Evolutionary conservation across 2,888 invertebrate species (phyloP).

Genomic region (Marronus borbonicus): DNA sequence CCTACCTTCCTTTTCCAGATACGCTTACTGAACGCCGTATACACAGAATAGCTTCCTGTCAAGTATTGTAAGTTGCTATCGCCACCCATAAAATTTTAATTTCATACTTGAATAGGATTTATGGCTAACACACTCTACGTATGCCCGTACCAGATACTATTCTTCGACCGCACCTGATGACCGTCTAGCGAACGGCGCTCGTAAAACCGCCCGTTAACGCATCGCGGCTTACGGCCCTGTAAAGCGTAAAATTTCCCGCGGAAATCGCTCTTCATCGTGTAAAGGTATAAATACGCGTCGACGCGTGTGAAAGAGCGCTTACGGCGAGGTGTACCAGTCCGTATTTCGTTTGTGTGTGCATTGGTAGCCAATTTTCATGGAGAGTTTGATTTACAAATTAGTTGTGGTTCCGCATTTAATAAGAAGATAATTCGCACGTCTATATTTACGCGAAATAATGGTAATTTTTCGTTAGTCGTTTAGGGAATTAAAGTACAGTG

Average conservation of each 20-base stretch:
- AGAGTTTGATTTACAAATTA: too few relatives aligned
- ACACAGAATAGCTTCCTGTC: too few relatives aligned
- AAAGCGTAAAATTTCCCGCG: neutral
- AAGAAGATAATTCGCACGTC: too few relatives aligned
- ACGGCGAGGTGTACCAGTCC: neutral
- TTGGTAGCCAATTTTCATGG: too few relatives aligned
- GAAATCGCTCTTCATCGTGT: neutral
- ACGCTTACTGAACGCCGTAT: too few relatives aligned
- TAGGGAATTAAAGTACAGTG: too few relatives aligned
- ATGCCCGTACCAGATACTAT: neutral
- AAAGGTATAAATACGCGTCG: conserved; percentile 5
- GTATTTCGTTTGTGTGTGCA: too few relatives aligned
- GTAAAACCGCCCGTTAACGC: conserved; percentile 7
- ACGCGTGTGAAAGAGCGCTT: neutral
- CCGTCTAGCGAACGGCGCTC: neutral
- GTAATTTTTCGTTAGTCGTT: too few relatives aligned
- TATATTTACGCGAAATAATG: too few relatives aligned
- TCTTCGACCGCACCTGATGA: conserved; percentile 2
- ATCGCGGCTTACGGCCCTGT: neutral
- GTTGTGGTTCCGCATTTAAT: too few relatives aligned
- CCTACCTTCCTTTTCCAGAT: too few relatives aligned
- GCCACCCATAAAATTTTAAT: neutral
- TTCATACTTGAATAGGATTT: conserved; percentile 10
- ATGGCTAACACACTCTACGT: neutral
- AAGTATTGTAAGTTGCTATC: too few relatives aligned